Percentiles rank a stretch among this genome's conserved stretches.
Evolutionary conservation across 2,113 vertebrate species (phyloP).

Genomic region (Sturnira hondurensis): DNA sequence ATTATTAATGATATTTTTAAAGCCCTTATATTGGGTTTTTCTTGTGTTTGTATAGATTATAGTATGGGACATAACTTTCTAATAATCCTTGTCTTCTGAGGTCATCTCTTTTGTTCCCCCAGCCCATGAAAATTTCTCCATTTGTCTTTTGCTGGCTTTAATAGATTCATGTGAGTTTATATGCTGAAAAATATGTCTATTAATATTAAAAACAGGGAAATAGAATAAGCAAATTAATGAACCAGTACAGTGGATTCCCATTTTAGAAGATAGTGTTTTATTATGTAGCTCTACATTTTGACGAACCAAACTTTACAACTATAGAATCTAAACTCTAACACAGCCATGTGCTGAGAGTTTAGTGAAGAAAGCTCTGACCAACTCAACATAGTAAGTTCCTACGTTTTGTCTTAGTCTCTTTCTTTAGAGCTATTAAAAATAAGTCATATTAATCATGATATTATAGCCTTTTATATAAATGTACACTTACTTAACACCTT

Average conservation of each 20-base stretch:
- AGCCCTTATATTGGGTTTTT: not conserved
- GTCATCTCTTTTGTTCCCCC: not conserved
- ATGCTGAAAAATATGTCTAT: not conserved
- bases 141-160: conserved; percentile 20
- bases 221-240: not conserved
- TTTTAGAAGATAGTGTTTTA: conserved; percentile 25
- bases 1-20: not conserved
- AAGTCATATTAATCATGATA: conserved; percentile 34
- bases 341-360: not conserved
- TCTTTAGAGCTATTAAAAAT: conserved; percentile 19
- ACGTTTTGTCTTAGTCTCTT: conserved; percentile 17
- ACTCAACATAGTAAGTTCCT: not conserved
- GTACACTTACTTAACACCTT: conserved; percentile 4
- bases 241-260: not conserved
- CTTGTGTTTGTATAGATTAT: not conserved
- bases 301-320: conserved; percentile 11
- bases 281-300: not conserved
- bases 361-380: conserved; percentile 16
- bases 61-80: not conserved
- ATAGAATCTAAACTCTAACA: not conserved
- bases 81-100: not conserved
- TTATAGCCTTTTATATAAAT: conserved; percentile 17
- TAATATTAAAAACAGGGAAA: not conserved
- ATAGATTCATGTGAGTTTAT: conserved; percentile 6
- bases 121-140: not conserved